A percentile compares a stretch with the other conserved stretches of the same genome.
These are phyloP conservation scores for Phortica okadai DNA, from an alignment of 2,888 invertebrate species.

Conservation along the genomic window DNA sequence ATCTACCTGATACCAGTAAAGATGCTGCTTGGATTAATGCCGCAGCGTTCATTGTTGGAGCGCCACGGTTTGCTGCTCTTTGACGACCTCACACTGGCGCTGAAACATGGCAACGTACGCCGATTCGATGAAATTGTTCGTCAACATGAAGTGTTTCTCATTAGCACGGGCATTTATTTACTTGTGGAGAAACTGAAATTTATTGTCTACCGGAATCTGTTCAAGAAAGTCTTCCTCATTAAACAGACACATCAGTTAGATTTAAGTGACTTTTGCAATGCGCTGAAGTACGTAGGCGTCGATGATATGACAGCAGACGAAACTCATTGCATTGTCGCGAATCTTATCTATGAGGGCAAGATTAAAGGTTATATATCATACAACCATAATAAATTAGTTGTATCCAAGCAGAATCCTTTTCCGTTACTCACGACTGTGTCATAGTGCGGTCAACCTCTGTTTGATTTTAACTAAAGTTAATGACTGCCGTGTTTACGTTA, in stretches of 20 bases:
- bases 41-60: conserved; percentile 86
- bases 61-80: conserved; percentile 95
- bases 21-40: conserved; percentile 97
- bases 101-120: conserved; percentile 92
- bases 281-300: conserved; percentile 87
- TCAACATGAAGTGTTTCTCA: conserved; percentile 93
- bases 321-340: conserved; percentile 96
- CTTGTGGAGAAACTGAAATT: conserved; percentile 97
- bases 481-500: no score
- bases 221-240: conserved; percentile 89
- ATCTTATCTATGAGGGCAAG: conserved; percentile 96
- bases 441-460: background rate
- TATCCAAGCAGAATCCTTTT: conserved; percentile 98
- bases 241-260: conserved; percentile 92
- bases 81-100: conserved; percentile 90
- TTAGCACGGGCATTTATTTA: conserved; percentile 96
- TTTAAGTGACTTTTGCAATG: conserved; percentile 88
- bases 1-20: conserved; percentile 98
- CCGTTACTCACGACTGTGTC: conserved; percentile 80
- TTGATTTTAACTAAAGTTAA: no score
- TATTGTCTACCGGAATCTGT: conserved; percentile 95
- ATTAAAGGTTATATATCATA: conserved; percentile 99
- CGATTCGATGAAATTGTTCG: conserved; percentile 90
- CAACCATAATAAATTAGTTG: conserved; percentile 96
- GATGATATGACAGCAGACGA: conserved; percentile 94